Percentiles rank a stretch among this genome's conserved stretches.
These are phyloP conservation scores for Phoenicopterus ruber DNA, from an alignment of 2,113 vertebrate genomes.

Conservation along the genomic window DNA sequence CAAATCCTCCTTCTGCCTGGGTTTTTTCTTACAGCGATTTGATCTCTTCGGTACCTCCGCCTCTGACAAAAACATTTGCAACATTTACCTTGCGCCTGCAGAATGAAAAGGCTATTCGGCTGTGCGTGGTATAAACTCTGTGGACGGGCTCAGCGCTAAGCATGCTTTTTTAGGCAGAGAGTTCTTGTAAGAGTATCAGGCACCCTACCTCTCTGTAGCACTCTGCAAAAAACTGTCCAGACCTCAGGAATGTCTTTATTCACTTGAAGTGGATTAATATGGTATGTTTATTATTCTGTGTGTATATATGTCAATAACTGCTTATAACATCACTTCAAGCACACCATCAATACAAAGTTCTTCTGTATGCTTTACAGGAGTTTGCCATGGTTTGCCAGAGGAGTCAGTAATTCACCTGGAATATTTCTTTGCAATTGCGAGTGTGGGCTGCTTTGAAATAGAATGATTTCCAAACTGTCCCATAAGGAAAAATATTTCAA, in stretches of 20 bases:
- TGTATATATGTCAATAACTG: neutral
- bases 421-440: neutral
- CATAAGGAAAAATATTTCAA: neutral
- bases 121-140: neutral
- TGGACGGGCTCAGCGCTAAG: neutral
- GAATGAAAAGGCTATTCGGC: neutral
- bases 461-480: neutral
- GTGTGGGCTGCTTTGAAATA: neutral
- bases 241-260: neutral
- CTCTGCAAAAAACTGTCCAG: neutral
- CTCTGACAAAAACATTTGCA: neutral
- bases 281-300: neutral
- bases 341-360: neutral
- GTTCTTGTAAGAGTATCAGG: neutral
- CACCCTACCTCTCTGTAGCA: neutral
- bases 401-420: neutral
- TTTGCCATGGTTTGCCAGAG: neutral
- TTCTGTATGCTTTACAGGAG: neutral
- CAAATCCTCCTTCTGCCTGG: neutral
- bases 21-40: slow-evolving; percentile 1
- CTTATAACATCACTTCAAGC: neutral
- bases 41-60: neutral
- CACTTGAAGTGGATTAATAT: neutral
- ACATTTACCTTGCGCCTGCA: neutral
- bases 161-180: neutral